Percentiles rank a stretch among this genome's conserved stretches.
Conservation (phyloP, 2,888 invertebrate genomes). For the Nomada fabriciana region DNA sequence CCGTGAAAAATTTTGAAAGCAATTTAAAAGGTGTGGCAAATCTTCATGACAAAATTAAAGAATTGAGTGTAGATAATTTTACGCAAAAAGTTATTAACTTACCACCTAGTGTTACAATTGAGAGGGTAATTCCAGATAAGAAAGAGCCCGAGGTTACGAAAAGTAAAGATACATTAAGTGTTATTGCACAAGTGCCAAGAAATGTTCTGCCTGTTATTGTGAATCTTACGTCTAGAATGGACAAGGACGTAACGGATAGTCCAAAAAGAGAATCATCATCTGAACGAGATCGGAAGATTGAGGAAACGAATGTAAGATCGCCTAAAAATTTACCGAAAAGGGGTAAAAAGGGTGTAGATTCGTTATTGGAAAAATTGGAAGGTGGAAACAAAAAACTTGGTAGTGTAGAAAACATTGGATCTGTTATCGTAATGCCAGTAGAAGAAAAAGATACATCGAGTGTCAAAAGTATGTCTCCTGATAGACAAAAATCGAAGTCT, state of each 20-base stretch:
- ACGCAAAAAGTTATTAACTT: slow-evolving; percentile 81
- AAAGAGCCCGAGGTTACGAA: slow-evolving; percentile 75
- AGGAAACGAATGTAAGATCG: slow-evolving; percentile 78
- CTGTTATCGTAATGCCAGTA: slow-evolving; percentile 76
- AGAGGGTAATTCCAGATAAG: slow-evolving; percentile 78
- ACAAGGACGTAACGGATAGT: slow-evolving; percentile 79
- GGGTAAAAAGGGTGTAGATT: slow-evolving; percentile 81
- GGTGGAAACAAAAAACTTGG: slow-evolving; percentile 80
- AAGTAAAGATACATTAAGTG: slow-evolving; percentile 77
- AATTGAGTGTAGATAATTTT: slow-evolving; percentile 77
- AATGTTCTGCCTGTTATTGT: slow-evolving; percentile 81
- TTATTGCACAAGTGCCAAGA: slow-evolving; percentile 79
- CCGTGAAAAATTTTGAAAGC: slow-evolving; percentile 81
- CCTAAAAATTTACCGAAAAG: slow-evolving; percentile 79
- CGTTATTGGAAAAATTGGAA: slow-evolving; percentile 80
- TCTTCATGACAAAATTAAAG: slow-evolving; percentile 80
- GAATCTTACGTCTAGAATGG: slow-evolving; percentile 79
- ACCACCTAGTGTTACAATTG: slow-evolving; percentile 81
- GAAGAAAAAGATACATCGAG: slow-evolving; percentile 79
- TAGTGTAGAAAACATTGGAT: slow-evolving; percentile 77
- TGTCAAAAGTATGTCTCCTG: slow-evolving; percentile 81
- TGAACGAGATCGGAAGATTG: slow-evolving; percentile 75
- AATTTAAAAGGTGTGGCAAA: slow-evolving; percentile 80
- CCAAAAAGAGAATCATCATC: slow-evolving; percentile 76
- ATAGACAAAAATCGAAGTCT: slow-evolving; percentile 80